These are phyloP conservation scores for Eretmodus cyanostictus DNA, from an alignment of 2,113 vertebrate genomes.

Conservation along the genomic window DNA sequence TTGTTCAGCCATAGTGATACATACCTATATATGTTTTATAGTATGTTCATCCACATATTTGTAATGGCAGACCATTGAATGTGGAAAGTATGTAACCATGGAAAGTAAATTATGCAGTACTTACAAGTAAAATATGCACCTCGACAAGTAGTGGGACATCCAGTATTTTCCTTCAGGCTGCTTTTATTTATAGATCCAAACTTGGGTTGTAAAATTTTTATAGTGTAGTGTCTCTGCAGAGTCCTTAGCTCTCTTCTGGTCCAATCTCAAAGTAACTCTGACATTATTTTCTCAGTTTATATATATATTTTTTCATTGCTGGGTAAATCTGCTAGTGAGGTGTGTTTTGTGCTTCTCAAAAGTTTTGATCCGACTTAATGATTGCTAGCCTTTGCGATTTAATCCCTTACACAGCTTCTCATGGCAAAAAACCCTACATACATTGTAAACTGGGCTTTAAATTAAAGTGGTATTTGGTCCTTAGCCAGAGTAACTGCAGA, in stretches of 20 bases:
- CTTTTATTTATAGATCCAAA: background rate
- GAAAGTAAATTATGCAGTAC: background rate
- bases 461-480: background rate
- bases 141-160: background rate
- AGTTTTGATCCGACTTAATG: background rate
- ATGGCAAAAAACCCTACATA: background rate
- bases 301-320: background rate
- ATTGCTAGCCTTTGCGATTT: background rate
- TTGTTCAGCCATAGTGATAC: background rate
- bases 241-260: background rate
- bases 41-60: background rate
- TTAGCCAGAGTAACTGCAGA: background rate
- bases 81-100: background rate
- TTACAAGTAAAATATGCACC: background rate
- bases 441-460: background rate
- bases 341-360: background rate
- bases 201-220: background rate
- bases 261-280: background rate
- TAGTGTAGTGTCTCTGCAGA: background rate
- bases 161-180: background rate
- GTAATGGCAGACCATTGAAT: background rate
- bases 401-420: background rate
- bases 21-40: background rate
- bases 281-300: background rate
- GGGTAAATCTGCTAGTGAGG: background rate